Base-by-base conservation (phyloP, 2,888 invertebrate genomes). In the Bembecia ichneumoniformis region DNA sequence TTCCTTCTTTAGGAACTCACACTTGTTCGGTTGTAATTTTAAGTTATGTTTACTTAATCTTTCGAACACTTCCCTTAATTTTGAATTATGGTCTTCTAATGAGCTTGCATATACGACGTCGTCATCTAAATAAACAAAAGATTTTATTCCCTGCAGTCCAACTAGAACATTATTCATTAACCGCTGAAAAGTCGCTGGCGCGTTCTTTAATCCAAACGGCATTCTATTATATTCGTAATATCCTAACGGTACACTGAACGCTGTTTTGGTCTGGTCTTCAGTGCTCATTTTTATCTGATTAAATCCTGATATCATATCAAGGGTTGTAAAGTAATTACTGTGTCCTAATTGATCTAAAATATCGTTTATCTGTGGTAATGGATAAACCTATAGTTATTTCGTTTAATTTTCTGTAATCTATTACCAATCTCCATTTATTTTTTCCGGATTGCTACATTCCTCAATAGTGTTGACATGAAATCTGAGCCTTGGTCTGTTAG, bases 1-100 rank as follows among this genome's bases (percentile, higher is more conserved):
- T n/a, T n/a, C n/a, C n/a, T n/a, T n/a, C n/a, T n/a, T n/a, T n/a
- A n/a, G 17, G 35, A 55, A 55, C 40, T 55, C 53, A 14, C 53
- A 55, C 47, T 55, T 55, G 13, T 51, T 49, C 35, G 53, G 51
- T 34, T 55, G 52, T 15, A 53, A 13, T 49, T 55, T 55, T 11
- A 54, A 46, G 20, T 54, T 54, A 47, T 40, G 13, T 11, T 49
- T 3, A 34, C 9, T n/a, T 35, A 55, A 17, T 43, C 51, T 49
- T 1, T 55, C 47, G 46, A 55, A 51, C 13, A 54, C 46, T 43
- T 51, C 44, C 48, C 36, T 47, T 44, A 55, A 28, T 46, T 52
- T 54, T 10, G 3, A 17, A 36, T 50, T 51, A 34, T 54, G 55
- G 35, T 47, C 48, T 49, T 52, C 36, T 46, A 55, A 35, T 3